phyloP scores from a whole-genome alignment of 2,113 vertebrate genomes.

The Toxostoma redivivum region DNA sequence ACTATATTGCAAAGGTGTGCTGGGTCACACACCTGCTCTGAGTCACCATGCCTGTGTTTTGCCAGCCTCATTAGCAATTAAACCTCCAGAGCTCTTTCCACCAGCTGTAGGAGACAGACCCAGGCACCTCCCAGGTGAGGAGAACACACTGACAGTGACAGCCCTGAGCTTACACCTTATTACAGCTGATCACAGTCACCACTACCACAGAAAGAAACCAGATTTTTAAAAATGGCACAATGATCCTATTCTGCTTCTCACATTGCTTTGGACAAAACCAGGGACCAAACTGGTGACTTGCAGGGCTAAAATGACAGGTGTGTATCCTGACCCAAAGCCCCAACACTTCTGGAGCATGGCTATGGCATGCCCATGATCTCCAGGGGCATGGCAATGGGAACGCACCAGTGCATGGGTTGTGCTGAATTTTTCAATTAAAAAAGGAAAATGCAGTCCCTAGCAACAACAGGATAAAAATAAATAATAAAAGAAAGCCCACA shows the following conservation, averaged over 20 bases:
- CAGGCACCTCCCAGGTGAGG: background rate
- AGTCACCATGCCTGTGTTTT: background rate
- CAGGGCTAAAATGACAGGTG: background rate
- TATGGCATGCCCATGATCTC: background rate
- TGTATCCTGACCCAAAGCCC: background rate
- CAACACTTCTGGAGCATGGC: background rate
- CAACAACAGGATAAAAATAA: slow-evolving; percentile 12
- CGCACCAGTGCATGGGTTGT: background rate
- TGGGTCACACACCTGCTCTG: background rate
- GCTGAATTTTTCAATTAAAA: slow-evolving; percentile 2
- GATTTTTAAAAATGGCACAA: background rate
- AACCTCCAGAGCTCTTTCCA: background rate
- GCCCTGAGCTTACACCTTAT: background rate
- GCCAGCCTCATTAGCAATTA: background rate
- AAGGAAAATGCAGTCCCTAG: background rate
- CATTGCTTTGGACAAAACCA: background rate
- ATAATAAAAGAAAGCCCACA: background rate
- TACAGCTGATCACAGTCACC: background rate
- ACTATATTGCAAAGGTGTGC: background rate
- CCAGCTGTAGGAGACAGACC: background rate
- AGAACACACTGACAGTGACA: background rate
- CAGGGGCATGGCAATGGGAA: background rate
- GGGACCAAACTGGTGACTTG: background rate
- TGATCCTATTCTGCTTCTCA: background rate
- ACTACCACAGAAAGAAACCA: background rate